These are phyloP conservation scores for Saccopteryx leptura DNA, from an alignment of 2,113 vertebrate genomes.

Conservation along the genomic window DNA sequence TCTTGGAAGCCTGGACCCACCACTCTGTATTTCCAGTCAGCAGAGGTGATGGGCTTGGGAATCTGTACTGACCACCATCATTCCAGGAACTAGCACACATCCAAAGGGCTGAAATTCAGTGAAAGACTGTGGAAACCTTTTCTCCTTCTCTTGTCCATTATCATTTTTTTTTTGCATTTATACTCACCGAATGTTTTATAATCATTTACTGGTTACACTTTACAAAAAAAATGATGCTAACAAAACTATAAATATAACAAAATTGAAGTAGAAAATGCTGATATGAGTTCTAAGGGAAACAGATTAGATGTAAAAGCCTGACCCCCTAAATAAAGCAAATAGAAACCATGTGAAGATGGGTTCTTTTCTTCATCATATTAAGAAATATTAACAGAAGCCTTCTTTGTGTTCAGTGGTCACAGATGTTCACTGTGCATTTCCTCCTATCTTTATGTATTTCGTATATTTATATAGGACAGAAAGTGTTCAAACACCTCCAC, in stretches of 20 bases:
- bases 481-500: neutral
- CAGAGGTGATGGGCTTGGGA: neutral
- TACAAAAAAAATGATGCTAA: conserved; percentile 71
- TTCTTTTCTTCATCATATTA: neutral
- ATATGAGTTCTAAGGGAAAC: neutral
- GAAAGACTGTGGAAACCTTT: neutral
- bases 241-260: conserved; percentile 64
- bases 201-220: conserved; percentile 56
- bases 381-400: neutral
- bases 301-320: neutral
- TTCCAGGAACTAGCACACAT: conserved; percentile 62
- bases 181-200: conserved; percentile 62
- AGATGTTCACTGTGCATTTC: neutral
- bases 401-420: neutral
- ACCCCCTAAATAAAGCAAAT: neutral
- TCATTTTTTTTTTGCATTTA: conserved; percentile 55
- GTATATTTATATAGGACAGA: neutral
- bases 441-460: neutral
- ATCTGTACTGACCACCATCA: neutral
- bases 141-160: conserved; percentile 12
- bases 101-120: neutral
- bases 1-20: conserved; percentile 47
- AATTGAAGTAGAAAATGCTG: neutral
- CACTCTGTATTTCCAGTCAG: conserved; percentile 49
- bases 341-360: neutral